These are phyloP conservation scores for Morinoia aosen DNA, from an alignment of 2,888 invertebrate species.

Conservation along the genomic window DNA sequence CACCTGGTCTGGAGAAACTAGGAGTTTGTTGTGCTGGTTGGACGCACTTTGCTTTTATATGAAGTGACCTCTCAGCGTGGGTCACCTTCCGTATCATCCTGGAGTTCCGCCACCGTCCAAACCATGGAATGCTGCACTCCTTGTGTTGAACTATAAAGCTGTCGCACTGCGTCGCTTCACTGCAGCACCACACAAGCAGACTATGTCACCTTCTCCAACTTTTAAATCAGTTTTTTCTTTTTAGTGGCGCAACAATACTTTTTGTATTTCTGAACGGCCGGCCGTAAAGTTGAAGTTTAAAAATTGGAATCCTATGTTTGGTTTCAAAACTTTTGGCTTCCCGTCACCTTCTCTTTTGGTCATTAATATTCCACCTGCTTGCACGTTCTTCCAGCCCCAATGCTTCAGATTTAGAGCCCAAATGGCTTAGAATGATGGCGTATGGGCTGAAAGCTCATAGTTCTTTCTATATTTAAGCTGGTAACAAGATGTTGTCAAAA, in stretches of 20 bases:
- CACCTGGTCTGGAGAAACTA: constrained; percentile 16
- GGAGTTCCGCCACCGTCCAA: background rate
- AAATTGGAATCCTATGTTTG: background rate
- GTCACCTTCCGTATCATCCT: constrained; percentile 36
- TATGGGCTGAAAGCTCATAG: background rate
- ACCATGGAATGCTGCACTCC: background rate
- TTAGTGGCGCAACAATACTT: background rate
- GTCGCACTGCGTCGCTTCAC: background rate
- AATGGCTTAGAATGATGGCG: background rate
- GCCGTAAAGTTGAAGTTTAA: background rate
- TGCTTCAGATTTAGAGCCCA: background rate
- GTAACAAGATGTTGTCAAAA: too few relatives aligned
- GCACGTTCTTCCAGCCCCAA: background rate
- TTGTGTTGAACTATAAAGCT: background rate
- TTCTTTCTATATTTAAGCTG: too few relatives aligned
- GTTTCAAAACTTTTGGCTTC: background rate
- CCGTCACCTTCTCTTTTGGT: background rate
- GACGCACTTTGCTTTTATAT: background rate
- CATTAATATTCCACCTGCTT: background rate
- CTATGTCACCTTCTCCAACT: background rate
- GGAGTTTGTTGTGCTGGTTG: background rate
- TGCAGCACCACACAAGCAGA: background rate
- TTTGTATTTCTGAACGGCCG: background rate
- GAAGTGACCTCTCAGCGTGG: background rate
- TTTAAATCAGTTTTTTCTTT: background rate